Base-by-base conservation (phyloP, 2,888 invertebrate genomes). In the Limnephilus auricula region DNA sequence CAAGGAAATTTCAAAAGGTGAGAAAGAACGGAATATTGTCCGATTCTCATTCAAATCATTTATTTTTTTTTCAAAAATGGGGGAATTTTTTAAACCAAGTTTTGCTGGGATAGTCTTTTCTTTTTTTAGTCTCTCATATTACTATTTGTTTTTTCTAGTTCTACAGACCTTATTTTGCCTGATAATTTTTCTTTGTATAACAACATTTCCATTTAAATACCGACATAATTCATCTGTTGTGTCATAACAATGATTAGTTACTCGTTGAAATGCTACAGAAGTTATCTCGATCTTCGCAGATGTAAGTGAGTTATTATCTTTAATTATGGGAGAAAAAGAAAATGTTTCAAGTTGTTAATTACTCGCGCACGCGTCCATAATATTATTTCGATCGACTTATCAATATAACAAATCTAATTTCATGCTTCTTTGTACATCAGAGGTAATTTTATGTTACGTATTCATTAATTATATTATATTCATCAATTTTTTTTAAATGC, bases 221-320 rank as follows among this genome's bases (percentile, higher is more conserved):
- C 65, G 5, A 65, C 65, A 65, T 65, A 9, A n/a, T 65, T 65
- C 65, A n/a, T n/a, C 65, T 25, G 25, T 65, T 65, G 65, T n/a
- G 65, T 25, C 65, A 65, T 65, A 65, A 65, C n/a, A n/a, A 25
- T 65, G 65, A 65, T 65, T 65, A 65, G n/a, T 65, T 65, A 9
- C 65, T 65, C n/a, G n/a, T 65, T 65, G 65, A 65, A 65, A 65
- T 65, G 65, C n/a, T 65, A 65, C 65, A 65, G 65, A 65, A 65
- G 65, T 65, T n/a, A 65, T 65, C 65, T 65, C 25, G 65, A 65
- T 65, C 65, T 25, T 65, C 25, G 25, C 65, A 65, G 65, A 65
- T 65, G 65, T 65, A 65, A 65, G 65, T 65, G 65, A 65, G 65
- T 65, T 65, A 65, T 65, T 65, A 65, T 25, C 65, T 65, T 65